Evolutionary conservation across 2,797 vertebrate genomes (phyloP).

Genomic region (Merluccius polli): DNA sequence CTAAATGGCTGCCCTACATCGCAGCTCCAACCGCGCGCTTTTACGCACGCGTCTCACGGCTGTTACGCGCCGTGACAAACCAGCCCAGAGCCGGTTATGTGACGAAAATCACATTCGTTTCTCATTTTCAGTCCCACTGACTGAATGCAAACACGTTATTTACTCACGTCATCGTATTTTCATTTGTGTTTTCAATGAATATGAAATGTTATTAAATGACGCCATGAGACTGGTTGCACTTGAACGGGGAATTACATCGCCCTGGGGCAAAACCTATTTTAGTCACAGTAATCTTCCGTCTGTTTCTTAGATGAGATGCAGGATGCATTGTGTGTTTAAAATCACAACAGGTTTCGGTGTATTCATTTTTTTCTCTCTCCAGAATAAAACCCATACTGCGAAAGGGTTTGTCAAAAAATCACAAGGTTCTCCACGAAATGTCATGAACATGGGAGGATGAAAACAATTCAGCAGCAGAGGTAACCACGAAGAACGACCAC

Average conservation of each 20-base stretch:
- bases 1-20: constrained; percentile 4
- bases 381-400: neutral
- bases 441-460: too few relatives aligned
- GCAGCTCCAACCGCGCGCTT: neutral
- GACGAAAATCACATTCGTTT: neutral
- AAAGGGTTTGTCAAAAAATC: too few relatives aligned
- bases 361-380: neutral
- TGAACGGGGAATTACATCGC: neutral
- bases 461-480: too few relatives aligned
- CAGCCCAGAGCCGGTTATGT: neutral
- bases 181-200: too few relatives aligned
- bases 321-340: too few relatives aligned
- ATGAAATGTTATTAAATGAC: neutral
- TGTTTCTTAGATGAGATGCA: neutral
- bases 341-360: neutral
- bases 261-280: neutral
- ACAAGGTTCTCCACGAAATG: too few relatives aligned
- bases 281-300: neutral
- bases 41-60: neutral
- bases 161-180: too few relatives aligned
- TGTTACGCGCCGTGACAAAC: neutral
- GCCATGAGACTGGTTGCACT: neutral
- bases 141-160: neutral
- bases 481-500: too few relatives aligned
- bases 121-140: neutral